phyloP scores from a whole-genome alignment of 2,888 invertebrate genomes.

The Acanthococcus lagerstroemiae region DNA sequence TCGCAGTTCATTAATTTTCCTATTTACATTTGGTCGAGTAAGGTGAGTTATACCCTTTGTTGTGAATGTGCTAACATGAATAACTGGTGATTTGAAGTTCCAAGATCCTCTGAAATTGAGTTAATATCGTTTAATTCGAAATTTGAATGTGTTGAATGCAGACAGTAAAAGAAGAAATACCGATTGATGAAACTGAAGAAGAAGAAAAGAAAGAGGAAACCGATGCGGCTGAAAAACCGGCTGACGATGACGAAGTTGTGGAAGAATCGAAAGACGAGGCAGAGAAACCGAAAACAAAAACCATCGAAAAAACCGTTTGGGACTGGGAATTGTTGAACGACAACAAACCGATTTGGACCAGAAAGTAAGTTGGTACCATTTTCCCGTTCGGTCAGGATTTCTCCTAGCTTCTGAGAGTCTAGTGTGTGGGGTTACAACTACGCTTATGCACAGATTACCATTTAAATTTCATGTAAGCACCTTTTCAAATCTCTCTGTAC shows the following conservation, averaged over 20 bases:
- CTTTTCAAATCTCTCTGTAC: too few relatives aligned
- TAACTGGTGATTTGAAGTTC: background rate
- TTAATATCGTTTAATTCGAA: background rate
- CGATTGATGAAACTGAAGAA: conserved; percentile 26
- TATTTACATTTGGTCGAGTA: conserved; percentile 85
- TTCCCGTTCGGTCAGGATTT: too few relatives aligned
- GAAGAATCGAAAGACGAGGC: conserved; percentile 60
- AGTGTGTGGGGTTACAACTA: too few relatives aligned
- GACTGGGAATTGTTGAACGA: conserved; percentile 96
- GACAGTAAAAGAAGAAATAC: conserved; percentile 18
- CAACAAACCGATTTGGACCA: conserved; percentile 97
- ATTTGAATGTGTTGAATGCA: too few relatives aligned
- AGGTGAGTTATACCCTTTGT: conserved; percentile 40
- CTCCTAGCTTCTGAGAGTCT: too few relatives aligned
- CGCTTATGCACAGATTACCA: too few relatives aligned
- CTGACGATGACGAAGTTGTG: conserved; percentile 52
- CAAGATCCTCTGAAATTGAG: background rate
- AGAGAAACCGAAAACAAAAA: conserved; percentile 70
- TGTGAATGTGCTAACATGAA: background rate
- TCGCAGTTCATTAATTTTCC: conserved; percentile 99
- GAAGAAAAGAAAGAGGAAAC: conserved; percentile 33
- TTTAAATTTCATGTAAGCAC: too few relatives aligned
- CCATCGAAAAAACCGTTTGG: conserved; percentile 89
- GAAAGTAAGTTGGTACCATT: too few relatives aligned
- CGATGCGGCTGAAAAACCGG: conserved; percentile 47